Evolutionary conservation across 2,113 vertebrate genomes (phyloP).

Genomic region (Phylloscopus trochiloides): DNA sequence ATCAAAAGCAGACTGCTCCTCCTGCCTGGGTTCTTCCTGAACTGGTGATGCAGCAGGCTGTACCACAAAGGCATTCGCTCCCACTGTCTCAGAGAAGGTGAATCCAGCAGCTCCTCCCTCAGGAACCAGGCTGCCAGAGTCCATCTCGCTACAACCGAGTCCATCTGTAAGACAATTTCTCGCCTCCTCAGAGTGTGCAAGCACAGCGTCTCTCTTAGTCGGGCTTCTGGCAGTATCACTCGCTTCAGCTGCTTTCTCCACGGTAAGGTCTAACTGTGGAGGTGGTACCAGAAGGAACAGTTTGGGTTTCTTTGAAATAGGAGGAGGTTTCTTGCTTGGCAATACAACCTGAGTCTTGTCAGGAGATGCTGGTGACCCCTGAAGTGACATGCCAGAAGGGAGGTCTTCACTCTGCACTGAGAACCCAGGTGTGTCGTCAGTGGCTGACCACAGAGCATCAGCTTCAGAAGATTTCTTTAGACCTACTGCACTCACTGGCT

Average conservation of each 20-base stretch:
- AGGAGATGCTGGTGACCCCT: constrained; percentile 40
- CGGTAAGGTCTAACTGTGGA: constrained; percentile 70
- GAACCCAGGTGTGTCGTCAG: neutral
- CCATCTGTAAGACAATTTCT: constrained; percentile 36
- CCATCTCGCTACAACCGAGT: constrained; percentile 58
- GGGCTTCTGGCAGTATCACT: constrained; percentile 57
- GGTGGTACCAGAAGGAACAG: constrained; percentile 78
- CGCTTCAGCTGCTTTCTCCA: constrained; percentile 67
- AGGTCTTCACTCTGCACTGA: neutral
- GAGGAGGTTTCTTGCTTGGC: constrained; percentile 86
- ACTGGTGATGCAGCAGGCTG: constrained; percentile 63
- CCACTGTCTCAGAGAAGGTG: constrained; percentile 43
- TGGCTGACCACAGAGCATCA: neutral
- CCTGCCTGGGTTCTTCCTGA: constrained; percentile 59
- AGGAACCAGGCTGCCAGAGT: constrained; percentile 61
- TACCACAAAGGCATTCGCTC: constrained; percentile 64
- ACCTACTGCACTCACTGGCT: neutral
- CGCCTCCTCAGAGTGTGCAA: constrained; percentile 50
- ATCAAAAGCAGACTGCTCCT: constrained; percentile 59
- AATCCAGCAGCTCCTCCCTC: constrained; percentile 70
- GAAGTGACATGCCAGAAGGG: neutral
- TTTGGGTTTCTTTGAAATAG: constrained; percentile 91
- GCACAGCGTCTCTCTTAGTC: constrained; percentile 46
- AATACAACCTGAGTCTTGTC: constrained; percentile 54
- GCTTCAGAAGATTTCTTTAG: neutral